Base-by-base conservation (phyloP, 2,797 vertebrate genomes). In the Chloroceryle amazona region DNA sequence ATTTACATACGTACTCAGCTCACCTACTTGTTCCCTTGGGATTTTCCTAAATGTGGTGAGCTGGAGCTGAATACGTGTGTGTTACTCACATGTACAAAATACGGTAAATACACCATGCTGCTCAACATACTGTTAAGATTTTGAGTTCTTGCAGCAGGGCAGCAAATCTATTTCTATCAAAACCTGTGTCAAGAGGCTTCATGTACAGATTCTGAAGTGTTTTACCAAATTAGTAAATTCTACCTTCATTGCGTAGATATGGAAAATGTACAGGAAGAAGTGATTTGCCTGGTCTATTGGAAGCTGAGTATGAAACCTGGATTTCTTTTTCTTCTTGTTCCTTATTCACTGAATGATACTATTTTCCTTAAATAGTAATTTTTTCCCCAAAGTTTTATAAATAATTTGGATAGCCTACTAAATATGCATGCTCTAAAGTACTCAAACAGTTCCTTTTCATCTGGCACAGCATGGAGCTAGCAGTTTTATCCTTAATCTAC, bases 401-500 rank as follows among this genome's bases (percentile, higher is more conserved):
- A 97, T 96, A 96, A 96, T 97, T 97, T 95, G 86, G 90, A 89
- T 94, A 76, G 90, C 88, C 89, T 96, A 90, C 94, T 96, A 95
- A 96, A 97, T 96, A 96, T 96, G 93, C 94, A 93, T 95, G 88
- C 52, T 93, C 35, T 89, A 87, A 96, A 96, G 86, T 92, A 94
- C 86, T 97, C 88, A 68, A 89, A 82, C 86, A 76, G 91, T 96
- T 97, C 93, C 94, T 95, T 96, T 97, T 97, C 94, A 96, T 97
- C 88, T 95, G 91, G 94, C 90, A 96, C 94, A 96, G 94, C 91
- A 94, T 96, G 96, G 71, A 94, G 83, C 86, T 90, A 86, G 93
- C 91, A 89, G 86, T 93, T 97, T 96, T 93, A 93, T 95, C 86
- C 83, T 84, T 96, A 95, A 96, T 96, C 95, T 97, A 80, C 85